A percentile compares a stretch with the other conserved stretches of the same genome.
These are phyloP conservation scores for Parus major DNA, from an alignment of 2,113 vertebrate genomes.

Conservation along the genomic window DNA sequence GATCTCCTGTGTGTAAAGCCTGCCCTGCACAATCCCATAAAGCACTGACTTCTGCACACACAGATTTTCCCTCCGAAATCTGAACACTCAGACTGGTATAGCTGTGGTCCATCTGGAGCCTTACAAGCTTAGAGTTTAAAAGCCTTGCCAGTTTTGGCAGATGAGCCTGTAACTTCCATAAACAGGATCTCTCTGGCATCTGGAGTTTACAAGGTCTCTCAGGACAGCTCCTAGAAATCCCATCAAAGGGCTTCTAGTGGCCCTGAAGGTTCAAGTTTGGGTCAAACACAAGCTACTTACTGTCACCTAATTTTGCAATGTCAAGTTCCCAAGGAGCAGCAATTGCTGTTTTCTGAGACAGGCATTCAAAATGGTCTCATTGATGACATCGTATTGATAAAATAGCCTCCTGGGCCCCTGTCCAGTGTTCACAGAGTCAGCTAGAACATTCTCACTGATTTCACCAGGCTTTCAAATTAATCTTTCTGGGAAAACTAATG, in stretches of 20 bases:
- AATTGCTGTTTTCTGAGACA: constrained; percentile 1
- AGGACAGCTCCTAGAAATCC: constrained; percentile 7
- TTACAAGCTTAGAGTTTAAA: background rate
- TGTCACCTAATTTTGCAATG: background rate
- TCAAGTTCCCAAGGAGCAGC: background rate
- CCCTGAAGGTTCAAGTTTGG: background rate
- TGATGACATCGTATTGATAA: background rate
- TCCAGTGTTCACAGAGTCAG: background rate
- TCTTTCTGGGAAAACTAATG: constrained; percentile 12
- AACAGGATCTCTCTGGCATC: background rate
- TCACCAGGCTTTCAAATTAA: background rate
- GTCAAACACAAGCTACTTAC: background rate
- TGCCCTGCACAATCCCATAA: background rate
- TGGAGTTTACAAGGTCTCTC: background rate
- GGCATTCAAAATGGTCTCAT: background rate
- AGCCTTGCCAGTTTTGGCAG: background rate
- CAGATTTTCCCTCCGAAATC: background rate
- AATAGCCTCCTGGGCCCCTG: background rate
- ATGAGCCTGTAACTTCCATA: background rate
- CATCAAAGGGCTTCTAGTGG: background rate
- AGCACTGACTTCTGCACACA: background rate
- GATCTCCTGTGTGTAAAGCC: background rate
- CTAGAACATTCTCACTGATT: constrained; percentile 17
- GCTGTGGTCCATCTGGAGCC: background rate
- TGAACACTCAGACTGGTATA: background rate